These are phyloP conservation scores for Brevimyrus niger DNA, from an alignment of 2,113 vertebrate species.

Conservation along the genomic window DNA sequence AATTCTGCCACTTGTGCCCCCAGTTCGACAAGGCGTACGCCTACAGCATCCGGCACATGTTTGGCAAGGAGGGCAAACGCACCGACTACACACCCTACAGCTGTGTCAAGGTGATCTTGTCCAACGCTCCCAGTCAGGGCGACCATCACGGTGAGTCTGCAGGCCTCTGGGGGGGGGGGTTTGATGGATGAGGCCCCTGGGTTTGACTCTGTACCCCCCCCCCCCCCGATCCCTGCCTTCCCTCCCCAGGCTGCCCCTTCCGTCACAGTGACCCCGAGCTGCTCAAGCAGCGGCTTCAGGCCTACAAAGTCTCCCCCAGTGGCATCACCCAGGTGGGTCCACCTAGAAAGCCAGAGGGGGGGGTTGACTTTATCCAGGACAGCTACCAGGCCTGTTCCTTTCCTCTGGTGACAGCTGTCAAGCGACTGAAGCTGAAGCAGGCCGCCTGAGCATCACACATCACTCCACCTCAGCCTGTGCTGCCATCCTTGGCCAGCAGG, in stretches of 20 bases:
- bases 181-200: neutral
- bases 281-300: slow-evolving; percentile 88
- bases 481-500: neutral
- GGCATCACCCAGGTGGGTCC: slow-evolving; percentile 78
- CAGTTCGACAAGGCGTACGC: slow-evolving; percentile 97
- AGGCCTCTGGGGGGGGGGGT: neutral
- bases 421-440: neutral
- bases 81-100: slow-evolving; percentile 95
- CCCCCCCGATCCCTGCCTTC: neutral
- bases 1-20: slow-evolving; percentile 12
- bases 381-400: neutral
- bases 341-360: no score
- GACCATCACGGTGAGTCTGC: slow-evolving; percentile 88
- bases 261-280: slow-evolving; percentile 88
- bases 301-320: slow-evolving; percentile 72
- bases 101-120: slow-evolving; percentile 97
- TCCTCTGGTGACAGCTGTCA: neutral
- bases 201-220: neutral
- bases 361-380: no score
- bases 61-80: slow-evolving; percentile 91
- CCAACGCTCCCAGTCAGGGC: slow-evolving; percentile 85
- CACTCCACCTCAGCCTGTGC: neutral
- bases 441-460: neutral
- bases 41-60: slow-evolving; percentile 90
- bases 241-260: slow-evolving; percentile 83